phyloP scores from a whole-genome alignment of 2,113 vertebrate genomes.

The Mixornis gularis region DNA sequence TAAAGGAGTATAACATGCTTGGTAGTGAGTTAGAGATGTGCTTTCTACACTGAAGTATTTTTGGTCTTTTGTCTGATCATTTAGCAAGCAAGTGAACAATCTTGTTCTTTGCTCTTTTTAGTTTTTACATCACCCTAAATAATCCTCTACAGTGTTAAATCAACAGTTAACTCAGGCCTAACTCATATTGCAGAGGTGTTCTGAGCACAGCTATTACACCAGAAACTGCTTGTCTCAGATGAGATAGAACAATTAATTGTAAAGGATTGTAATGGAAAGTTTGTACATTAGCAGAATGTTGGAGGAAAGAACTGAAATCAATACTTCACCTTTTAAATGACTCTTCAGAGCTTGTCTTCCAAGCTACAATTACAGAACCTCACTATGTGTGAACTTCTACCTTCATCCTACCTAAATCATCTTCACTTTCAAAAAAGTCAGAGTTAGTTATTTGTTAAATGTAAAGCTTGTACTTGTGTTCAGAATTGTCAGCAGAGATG shows the following conservation, averaged over 20 bases:
- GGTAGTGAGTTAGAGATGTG: not conserved
- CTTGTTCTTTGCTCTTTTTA: not conserved
- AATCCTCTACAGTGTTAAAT: not conserved
- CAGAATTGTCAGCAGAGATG: not conserved
- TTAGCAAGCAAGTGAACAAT: not conserved
- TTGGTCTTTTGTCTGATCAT: not conserved
- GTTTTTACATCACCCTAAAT: not conserved
- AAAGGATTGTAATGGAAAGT: not conserved
- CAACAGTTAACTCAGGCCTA: not conserved
- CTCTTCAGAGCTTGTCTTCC: not conserved
- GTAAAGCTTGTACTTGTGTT: not conserved
- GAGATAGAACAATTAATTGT: not conserved
- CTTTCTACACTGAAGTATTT: not conserved
- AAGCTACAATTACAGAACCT: not conserved
- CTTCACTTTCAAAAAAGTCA: not conserved
- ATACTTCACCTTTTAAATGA: not conserved
- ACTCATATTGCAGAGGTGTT: not conserved
- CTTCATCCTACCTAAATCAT: not conserved
- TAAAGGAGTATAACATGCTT: not conserved
- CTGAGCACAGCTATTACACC: not conserved
- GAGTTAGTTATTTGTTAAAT: not conserved
- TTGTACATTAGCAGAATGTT: not conserved
- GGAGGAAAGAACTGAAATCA: not conserved
- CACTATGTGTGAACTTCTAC: not conserved
- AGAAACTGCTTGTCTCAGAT: not conserved